A percentile compares a stretch with the other conserved stretches of the same genome.
These are phyloP conservation scores for Macroramphosus scolopax DNA, from an alignment of 2,797 vertebrate species.

Conservation along the genomic window DNA sequence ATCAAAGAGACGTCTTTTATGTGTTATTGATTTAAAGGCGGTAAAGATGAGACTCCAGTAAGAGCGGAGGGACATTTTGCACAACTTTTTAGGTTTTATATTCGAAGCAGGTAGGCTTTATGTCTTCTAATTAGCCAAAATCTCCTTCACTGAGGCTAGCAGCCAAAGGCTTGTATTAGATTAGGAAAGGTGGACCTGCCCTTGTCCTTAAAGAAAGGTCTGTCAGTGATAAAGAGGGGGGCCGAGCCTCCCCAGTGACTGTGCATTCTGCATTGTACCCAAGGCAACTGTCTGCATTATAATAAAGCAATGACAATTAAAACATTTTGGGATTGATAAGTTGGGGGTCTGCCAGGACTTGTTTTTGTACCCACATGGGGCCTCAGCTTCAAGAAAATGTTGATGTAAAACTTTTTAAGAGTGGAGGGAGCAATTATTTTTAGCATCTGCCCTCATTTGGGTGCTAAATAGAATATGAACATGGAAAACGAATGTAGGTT, in stretches of 20 bases:
- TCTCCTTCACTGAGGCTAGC: slow-evolving; percentile 41
- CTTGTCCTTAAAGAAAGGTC: slow-evolving; percentile 48
- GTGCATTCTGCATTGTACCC: slow-evolving; percentile 36
- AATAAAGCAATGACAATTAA: slow-evolving; percentile 29
- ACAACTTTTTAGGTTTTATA: slow-evolving; percentile 29
- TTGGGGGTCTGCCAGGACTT: slow-evolving; percentile 17
- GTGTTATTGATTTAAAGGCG: slow-evolving; percentile 27
- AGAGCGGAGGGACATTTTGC: slow-evolving; percentile 39
- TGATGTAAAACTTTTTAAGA: too few relatives aligned
- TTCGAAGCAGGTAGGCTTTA: slow-evolving; percentile 29
- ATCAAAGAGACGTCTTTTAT: background rate
- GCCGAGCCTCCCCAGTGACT: slow-evolving; percentile 30
- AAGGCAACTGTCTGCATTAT: slow-evolving; percentile 37
- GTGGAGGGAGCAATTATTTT: slow-evolving; percentile 3
- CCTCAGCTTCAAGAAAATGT: too few relatives aligned
- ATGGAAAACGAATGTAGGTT: slow-evolving; percentile 1
- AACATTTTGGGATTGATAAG: slow-evolving; percentile 11
- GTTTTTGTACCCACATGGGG: too few relatives aligned
- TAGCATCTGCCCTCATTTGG: slow-evolving; percentile 12
- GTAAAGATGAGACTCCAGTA: slow-evolving; percentile 23
- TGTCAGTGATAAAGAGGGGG: slow-evolving; percentile 40
- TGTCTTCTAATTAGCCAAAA: slow-evolving; percentile 50
- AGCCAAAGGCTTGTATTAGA: slow-evolving; percentile 61
- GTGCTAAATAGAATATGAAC: slow-evolving; percentile 11
- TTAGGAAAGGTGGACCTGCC: slow-evolving; percentile 44